These are phyloP conservation scores for Lacanobia wlatinum DNA, from an alignment of 2,888 invertebrate species.

Conservation along the genomic window DNA sequence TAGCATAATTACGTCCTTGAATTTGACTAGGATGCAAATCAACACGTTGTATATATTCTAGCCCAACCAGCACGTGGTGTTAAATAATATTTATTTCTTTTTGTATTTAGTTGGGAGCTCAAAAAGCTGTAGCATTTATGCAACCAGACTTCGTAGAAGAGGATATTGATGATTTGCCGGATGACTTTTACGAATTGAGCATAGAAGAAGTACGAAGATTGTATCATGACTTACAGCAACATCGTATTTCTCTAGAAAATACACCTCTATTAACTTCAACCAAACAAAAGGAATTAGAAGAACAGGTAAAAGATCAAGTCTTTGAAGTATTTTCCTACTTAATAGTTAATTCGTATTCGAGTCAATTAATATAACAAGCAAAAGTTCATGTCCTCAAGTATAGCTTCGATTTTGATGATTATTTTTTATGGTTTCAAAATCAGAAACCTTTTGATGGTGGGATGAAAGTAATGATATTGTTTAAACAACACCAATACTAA, in stretches of 20 bases:
- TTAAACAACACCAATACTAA: no score
- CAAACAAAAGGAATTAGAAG: slow-evolving; percentile 74
- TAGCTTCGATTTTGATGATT: no score
- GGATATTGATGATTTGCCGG: slow-evolving; percentile 94
- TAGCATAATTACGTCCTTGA: no score
- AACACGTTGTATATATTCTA: no score
- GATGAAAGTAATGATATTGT: no score
- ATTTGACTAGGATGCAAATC: no score
- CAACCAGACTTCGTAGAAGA: slow-evolving; percentile 89
- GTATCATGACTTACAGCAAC: slow-evolving; percentile 93
- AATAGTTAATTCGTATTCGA: no score
- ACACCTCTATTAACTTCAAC: slow-evolving; percentile 93
- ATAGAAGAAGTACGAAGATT: slow-evolving; percentile 95
- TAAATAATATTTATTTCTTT: background rate
- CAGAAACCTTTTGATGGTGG: no score
- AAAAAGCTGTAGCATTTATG: slow-evolving; percentile 94
- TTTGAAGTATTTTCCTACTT: slow-evolving; percentile 1
- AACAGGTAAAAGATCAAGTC: slow-evolving; percentile 72
- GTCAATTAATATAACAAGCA: no score
- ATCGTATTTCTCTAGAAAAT: slow-evolving; percentile 92
- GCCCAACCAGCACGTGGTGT: no score
- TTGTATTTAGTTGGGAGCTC: slow-evolving; percentile 92
- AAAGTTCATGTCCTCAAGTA: no score
- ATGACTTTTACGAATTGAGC: slow-evolving; percentile 97
- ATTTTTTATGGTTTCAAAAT: background rate